Evolutionary conservation across 2,797 vertebrate genomes (phyloP).

Genomic region (Clarias platycephalus): DNA sequence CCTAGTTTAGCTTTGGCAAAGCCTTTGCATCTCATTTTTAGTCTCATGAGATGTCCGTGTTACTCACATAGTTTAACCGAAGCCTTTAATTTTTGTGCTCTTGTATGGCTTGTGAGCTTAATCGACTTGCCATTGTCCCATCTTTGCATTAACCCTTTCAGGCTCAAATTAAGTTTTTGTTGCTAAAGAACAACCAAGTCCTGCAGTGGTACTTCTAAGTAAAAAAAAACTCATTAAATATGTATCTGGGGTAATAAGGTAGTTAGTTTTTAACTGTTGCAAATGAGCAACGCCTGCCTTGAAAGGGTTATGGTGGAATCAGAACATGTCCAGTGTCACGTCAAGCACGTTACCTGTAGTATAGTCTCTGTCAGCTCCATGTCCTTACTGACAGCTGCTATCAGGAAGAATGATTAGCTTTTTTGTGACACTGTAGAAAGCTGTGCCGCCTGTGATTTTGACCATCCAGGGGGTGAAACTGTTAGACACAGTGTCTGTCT

Average conservation of each 20-base stretch:
- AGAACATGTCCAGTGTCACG: neutral
- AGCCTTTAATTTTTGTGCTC: neutral
- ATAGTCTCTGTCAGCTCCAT: conserved; percentile 11
- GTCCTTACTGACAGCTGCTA: conserved; percentile 30
- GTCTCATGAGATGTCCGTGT: neutral
- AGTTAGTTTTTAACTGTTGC: no score
- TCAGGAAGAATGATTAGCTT: conserved; percentile 8
- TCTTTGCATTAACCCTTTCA: neutral
- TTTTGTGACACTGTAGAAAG: neutral
- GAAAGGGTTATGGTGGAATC: no score
- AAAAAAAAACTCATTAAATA: no score
- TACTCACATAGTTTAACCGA: no score
- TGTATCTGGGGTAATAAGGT: no score
- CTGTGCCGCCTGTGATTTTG: neutral
- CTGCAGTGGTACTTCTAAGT: no score
- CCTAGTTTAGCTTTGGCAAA: no score
- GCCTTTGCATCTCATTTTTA: neutral
- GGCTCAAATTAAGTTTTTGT: no score
- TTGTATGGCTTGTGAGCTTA: neutral
- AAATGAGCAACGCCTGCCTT: no score
- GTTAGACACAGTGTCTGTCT: neutral
- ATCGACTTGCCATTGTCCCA: neutral
- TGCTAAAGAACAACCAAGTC: no score
- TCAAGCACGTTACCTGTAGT: conserved; percentile 3
- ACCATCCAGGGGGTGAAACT: neutral